A percentile compares a stretch with the other conserved stretches of the same genome.
Evolutionary conservation across 1,140 invertebrate species (phyloP).

Genomic region (Bilobella aurantiaca): DNA sequence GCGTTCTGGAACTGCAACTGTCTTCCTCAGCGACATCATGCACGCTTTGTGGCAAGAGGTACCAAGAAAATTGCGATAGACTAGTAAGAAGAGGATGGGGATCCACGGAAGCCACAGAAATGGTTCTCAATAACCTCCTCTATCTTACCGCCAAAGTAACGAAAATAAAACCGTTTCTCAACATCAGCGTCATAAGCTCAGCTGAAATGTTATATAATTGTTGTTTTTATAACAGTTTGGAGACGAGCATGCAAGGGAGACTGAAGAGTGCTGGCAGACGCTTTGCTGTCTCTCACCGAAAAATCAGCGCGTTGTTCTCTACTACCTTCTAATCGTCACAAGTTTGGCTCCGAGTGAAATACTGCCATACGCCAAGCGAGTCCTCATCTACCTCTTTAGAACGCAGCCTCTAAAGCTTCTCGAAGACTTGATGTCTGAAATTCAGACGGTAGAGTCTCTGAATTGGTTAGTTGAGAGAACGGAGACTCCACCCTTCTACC

Average conservation of each 20-base stretch:
- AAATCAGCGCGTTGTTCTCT: slow-evolving; percentile 91
- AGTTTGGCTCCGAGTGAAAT: slow-evolving; percentile 89
- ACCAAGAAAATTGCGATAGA: slow-evolving; percentile 45
- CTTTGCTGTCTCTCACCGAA: slow-evolving; percentile 91
- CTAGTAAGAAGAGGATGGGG: slow-evolving; percentile 82
- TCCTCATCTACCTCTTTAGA: slow-evolving; percentile 81
- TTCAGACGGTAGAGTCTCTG: slow-evolving; percentile 90
- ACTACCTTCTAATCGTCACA: slow-evolving; percentile 93
- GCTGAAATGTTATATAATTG: slow-evolving; percentile 15
- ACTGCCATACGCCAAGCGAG: slow-evolving; percentile 81
- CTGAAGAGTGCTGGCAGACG: slow-evolving; percentile 90
- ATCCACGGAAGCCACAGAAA: slow-evolving; percentile 96
- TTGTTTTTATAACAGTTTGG: slow-evolving; percentile 67
- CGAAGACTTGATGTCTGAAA: slow-evolving; percentile 91
- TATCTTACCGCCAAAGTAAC: slow-evolving; percentile 90
- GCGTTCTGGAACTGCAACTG: slow-evolving; percentile 7
- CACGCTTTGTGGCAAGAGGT: slow-evolving; percentile 26
- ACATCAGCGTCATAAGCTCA: background rate
- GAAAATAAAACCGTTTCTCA: slow-evolving; percentile 8
- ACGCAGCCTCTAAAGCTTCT: slow-evolving; percentile 80
- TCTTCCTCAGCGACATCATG: slow-evolving; percentile 23
- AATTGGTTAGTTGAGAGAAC: slow-evolving; percentile 90
- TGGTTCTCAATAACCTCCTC: slow-evolving; percentile 97
- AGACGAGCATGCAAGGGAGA: slow-evolving; percentile 86
- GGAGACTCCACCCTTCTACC: slow-evolving; percentile 93